phyloP scores from a whole-genome alignment of 2,888 invertebrate species.

The Dichetophora obliterata region DNA sequence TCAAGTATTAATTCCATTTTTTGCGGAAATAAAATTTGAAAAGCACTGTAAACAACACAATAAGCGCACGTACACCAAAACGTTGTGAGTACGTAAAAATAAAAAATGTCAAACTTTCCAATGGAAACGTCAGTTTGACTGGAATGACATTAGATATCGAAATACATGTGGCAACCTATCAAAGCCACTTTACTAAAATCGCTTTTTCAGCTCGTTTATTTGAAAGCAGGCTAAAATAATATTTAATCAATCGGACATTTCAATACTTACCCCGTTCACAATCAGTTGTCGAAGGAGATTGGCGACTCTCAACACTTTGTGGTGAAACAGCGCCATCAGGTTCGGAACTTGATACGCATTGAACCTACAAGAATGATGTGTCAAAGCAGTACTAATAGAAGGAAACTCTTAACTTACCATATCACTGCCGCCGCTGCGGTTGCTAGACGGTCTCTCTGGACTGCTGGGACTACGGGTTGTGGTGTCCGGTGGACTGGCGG shows the following conservation, averaged over 20 bases:
- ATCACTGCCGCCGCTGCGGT: slow-evolving; percentile 69
- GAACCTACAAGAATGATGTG: slow-evolving; percentile 77
- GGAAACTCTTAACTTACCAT: slow-evolving; percentile 60
- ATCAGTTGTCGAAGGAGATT: slow-evolving; percentile 69
- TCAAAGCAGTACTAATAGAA: not conserved
- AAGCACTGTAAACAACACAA: no score
- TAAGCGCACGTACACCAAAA: no score
- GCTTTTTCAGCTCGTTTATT: no score
- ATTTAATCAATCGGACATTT: not conserved
- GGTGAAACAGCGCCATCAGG: slow-evolving; percentile 77
- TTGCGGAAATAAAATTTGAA: no score
- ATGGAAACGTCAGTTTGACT: no score
- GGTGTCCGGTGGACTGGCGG: slow-evolving; percentile 84
- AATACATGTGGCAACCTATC: no score
- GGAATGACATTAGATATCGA: no score
- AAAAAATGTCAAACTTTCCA: no score
- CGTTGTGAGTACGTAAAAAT: no score
- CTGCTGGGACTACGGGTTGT: slow-evolving; percentile 87
- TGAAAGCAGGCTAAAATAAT: no score
- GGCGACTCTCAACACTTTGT: slow-evolving; percentile 65
- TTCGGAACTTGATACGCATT: slow-evolving; percentile 89
- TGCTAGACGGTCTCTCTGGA: slow-evolving; percentile 70
- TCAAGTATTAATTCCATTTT: no score
- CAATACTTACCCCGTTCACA: slow-evolving; percentile 65
- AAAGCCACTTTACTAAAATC: no score